Conservation (phyloP, 2,113 vertebrate genomes). For the Rhinolophus ferrumequinum region DNA sequence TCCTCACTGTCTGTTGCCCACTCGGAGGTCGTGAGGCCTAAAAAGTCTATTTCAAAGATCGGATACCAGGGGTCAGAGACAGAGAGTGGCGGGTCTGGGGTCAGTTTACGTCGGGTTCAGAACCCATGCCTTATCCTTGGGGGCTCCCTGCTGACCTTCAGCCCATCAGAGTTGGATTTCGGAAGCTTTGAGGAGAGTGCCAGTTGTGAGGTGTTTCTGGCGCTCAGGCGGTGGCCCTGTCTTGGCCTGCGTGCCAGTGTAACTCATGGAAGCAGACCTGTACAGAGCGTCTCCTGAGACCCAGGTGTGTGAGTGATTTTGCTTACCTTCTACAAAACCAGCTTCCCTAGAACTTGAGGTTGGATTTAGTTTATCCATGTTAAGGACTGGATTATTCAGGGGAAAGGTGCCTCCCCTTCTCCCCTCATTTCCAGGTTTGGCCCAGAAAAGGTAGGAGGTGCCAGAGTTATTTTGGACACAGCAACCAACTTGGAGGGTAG, state of each 20-base stretch:
- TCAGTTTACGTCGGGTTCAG: not conserved
- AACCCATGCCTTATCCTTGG: not conserved
- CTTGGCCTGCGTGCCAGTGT: fast-evolving
- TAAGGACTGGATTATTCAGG: not conserved
- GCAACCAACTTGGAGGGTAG: not conserved
- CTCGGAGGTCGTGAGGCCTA: not conserved
- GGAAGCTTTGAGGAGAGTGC: not conserved
- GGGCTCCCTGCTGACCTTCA: not conserved
- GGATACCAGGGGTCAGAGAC: not conserved
- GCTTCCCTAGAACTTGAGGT: not conserved
- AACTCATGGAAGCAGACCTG: not conserved
- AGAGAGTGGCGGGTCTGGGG: not conserved
- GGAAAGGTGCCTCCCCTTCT: not conserved
- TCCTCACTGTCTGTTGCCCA: not conserved
- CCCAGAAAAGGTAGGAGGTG: not conserved
- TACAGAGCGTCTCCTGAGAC: not conserved
- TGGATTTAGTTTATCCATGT: not conserved
- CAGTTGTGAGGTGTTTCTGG: not conserved
- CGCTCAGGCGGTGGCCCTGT: not conserved
- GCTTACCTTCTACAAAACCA: not conserved
- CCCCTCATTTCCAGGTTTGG: not conserved
- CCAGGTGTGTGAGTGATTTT: not conserved
- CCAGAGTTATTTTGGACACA: not conserved
- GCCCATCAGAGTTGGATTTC: not conserved
- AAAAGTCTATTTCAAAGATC: not conserved